These are phyloP conservation scores for Nebria brevicollis DNA, from an alignment of 2,888 invertebrate species.

Conservation along the genomic window DNA sequence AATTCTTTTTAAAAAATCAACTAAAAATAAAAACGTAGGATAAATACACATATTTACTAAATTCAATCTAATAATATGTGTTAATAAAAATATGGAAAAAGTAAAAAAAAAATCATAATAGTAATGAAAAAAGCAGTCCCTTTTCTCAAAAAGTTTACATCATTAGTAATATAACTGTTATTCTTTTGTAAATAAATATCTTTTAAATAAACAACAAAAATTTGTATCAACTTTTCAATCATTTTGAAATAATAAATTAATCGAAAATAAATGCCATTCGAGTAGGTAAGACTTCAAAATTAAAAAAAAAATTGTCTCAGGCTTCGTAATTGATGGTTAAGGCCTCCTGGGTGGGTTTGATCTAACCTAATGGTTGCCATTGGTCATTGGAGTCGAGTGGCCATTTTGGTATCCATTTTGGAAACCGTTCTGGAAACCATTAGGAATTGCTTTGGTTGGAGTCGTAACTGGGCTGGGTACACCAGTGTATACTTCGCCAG, in stretches of 20 bases:
- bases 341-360: slow-evolving; percentile 12
- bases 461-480: slow-evolving; percentile 58
- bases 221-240: slow-evolving; percentile 12
- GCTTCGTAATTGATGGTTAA: slow-evolving; percentile 47
- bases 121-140: slow-evolving; percentile 15
- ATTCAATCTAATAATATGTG: slow-evolving; percentile 46
- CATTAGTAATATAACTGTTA: neutral
- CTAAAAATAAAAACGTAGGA: slow-evolving; percentile 16
- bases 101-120: slow-evolving; percentile 5
- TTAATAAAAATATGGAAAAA: slow-evolving; percentile 9
- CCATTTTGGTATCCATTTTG: slow-evolving; percentile 57
- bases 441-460: slow-evolving; percentile 54
- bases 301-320: slow-evolving; percentile 48
- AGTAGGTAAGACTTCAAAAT: neutral
- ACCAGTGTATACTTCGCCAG: slow-evolving; percentile 58
- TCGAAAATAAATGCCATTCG: neutral
- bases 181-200: slow-evolving; percentile 18
- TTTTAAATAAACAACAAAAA: slow-evolving; percentile 17
- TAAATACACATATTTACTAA: slow-evolving; percentile 45
- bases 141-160: neutral
- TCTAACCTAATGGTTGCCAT: slow-evolving; percentile 48
- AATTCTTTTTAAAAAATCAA: slow-evolving; percentile 17
- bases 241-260: neutral
- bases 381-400: slow-evolving; percentile 51
- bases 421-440: slow-evolving; percentile 47